Evolutionary conservation across 2,797 vertebrate genomes (phyloP).

Genomic region (Alcedo quadribrachys): DNA sequence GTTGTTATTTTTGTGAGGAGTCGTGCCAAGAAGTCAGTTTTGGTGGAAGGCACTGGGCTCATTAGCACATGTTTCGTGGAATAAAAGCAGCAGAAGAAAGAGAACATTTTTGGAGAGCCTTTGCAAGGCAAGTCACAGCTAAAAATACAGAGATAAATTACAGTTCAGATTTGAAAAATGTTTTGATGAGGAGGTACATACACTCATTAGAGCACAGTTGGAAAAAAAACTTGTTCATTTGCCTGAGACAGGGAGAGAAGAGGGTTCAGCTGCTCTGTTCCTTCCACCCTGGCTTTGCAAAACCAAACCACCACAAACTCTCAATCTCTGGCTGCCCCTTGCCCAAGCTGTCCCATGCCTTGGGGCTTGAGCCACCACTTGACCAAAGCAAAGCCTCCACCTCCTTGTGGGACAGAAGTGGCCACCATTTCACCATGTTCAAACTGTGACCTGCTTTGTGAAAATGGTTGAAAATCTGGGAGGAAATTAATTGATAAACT

Average conservation of each 20-base stretch:
- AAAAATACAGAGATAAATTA: not conserved
- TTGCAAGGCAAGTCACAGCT: not conserved
- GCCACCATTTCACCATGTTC: rapidly evolving
- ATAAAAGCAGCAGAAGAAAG: not conserved
- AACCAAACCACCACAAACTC: not conserved
- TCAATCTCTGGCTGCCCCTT: not conserved
- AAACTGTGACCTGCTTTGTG: not conserved
- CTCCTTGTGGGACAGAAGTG: not conserved
- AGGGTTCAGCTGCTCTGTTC: not conserved
- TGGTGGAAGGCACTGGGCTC: not conserved
- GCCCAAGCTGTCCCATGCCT: not conserved
- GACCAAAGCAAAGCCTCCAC: not conserved
- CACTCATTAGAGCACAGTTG: not conserved
- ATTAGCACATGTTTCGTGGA: not conserved
- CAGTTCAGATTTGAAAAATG: not conserved
- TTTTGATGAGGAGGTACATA: not conserved
- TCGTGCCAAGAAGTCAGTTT: not conserved
- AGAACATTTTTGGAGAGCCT: not conserved
- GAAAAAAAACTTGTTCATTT: not conserved
- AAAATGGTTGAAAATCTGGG: not conserved
- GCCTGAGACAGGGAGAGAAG: not conserved
- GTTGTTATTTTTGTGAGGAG: not conserved
- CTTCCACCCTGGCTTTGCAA: not conserved
- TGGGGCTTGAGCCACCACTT: not conserved
- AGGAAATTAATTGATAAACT: not conserved